A percentile compares a stretch with the other conserved stretches of the same genome.
Conservation (phyloP, 2,888 invertebrate genomes). For the Eilema caniola region DNA sequence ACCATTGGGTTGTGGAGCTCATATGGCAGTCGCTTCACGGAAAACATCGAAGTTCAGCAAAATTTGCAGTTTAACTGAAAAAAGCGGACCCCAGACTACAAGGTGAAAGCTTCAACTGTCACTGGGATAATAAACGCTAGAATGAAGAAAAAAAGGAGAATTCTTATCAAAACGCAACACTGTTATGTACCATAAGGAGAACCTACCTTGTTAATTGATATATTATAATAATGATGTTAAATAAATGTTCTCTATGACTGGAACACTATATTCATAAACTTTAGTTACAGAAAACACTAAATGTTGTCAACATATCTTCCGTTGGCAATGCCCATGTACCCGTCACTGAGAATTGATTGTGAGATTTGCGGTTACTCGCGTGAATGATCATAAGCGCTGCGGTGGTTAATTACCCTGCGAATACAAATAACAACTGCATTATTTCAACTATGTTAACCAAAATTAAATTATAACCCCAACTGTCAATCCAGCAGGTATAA, state of each 20-base stretch:
- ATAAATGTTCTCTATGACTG: background rate
- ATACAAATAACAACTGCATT: constrained; percentile 61
- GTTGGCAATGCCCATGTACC: constrained; percentile 64
- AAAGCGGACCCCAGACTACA: too few species aligned
- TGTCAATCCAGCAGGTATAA: too few species aligned
- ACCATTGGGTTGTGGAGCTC: too few species aligned
- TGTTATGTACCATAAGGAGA: background rate
- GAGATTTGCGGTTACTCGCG: constrained; percentile 70
- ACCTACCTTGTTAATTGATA: background rate
- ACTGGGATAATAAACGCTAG: too few species aligned
- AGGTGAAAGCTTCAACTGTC: too few species aligned
- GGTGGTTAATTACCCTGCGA: constrained; percentile 74
- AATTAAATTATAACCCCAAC: too few species aligned
- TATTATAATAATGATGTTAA: background rate
- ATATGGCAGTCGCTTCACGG: too few species aligned
- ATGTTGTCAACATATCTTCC: constrained; percentile 39
- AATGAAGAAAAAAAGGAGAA: too few species aligned
- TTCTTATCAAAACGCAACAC: too few species aligned
- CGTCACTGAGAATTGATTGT: constrained; percentile 76
- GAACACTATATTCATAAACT: background rate
- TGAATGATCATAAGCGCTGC: constrained; percentile 78
- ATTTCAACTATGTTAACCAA: constrained; percentile 52
- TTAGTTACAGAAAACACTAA: constrained; percentile 1
- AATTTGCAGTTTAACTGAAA: too few species aligned
- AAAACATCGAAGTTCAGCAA: too few species aligned